Conservation (phyloP, 2,888 invertebrate genomes). For the Leucophenga montana region DNA sequence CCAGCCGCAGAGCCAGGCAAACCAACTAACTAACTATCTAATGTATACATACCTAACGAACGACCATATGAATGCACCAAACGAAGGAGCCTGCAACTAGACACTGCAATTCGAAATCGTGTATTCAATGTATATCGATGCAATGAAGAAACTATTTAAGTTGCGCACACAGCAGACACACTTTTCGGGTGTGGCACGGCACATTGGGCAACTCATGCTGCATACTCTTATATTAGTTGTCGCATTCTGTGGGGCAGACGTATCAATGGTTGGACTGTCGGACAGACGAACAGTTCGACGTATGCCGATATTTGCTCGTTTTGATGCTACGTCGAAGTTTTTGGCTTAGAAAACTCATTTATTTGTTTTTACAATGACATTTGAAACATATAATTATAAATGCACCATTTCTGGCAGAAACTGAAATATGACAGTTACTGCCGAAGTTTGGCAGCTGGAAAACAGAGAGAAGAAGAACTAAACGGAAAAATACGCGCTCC, state of each 20-base stretch:
- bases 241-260: too few relatives aligned
- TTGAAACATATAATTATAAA: constrained; percentile 61
- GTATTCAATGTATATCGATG: too few relatives aligned
- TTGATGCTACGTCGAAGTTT: constrained; percentile 10
- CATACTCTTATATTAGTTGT: too few relatives aligned
- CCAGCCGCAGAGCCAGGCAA: not conserved
- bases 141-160: too few relatives aligned
- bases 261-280: too few relatives aligned
- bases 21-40: not conserved
- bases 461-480: too few relatives aligned
- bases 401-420: constrained; percentile 39
- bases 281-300: too few relatives aligned
- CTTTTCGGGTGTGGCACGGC: too few relatives aligned
- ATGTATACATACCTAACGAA: not conserved
- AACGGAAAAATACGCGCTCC: too few relatives aligned
- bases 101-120: too few relatives aligned
- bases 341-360: constrained; percentile 54
- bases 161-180: too few relatives aligned
- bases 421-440: constrained; percentile 6
- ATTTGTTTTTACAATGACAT: constrained; percentile 60
- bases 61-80: not conserved
- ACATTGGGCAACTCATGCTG: too few relatives aligned
- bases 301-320: not conserved
- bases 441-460: not conserved
- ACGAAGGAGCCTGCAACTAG: not conserved